Conservation (phyloP, 2,888 invertebrate species). For the Resseliella maxima region DNA sequence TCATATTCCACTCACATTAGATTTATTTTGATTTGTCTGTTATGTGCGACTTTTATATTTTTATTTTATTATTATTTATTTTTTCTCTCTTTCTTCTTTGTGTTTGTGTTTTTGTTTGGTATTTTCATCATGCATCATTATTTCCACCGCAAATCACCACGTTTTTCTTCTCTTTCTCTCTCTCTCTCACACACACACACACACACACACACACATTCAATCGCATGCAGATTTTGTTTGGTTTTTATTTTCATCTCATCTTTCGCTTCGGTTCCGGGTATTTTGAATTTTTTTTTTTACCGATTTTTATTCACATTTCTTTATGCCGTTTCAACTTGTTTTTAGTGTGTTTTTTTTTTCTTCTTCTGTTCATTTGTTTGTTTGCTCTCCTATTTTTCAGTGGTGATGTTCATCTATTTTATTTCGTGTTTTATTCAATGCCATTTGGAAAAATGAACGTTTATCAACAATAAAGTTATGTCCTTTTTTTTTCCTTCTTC, state of each 20-base stretch:
- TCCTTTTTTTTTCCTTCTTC: neutral
- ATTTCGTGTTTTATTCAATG: conserved; percentile 6
- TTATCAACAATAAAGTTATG: neutral
- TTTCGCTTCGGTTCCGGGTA: neutral
- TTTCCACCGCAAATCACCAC: neutral
- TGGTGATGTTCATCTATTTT: neutral
- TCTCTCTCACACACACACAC: neutral
- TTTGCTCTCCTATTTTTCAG: neutral
- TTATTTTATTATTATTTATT: neutral
- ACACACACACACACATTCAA: neutral
- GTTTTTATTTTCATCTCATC: neutral
- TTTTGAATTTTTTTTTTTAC: neutral
- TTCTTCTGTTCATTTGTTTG: neutral
- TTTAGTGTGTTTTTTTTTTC: neutral
- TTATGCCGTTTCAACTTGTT: neutral
- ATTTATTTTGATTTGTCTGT: conserved; percentile 38
- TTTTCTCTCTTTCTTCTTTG: neutral
- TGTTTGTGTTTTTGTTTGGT: neutral
- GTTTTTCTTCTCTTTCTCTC: too few relatives aligned
- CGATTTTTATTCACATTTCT: conserved; percentile 15
- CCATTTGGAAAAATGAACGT: conserved; percentile 44
- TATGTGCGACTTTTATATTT: neutral
- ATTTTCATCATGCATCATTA: neutral
- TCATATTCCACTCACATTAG: neutral
- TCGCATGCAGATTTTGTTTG: neutral